phyloP scores from a whole-genome alignment of 2,113 vertebrate genomes.

The Gulo gulo region DNA sequence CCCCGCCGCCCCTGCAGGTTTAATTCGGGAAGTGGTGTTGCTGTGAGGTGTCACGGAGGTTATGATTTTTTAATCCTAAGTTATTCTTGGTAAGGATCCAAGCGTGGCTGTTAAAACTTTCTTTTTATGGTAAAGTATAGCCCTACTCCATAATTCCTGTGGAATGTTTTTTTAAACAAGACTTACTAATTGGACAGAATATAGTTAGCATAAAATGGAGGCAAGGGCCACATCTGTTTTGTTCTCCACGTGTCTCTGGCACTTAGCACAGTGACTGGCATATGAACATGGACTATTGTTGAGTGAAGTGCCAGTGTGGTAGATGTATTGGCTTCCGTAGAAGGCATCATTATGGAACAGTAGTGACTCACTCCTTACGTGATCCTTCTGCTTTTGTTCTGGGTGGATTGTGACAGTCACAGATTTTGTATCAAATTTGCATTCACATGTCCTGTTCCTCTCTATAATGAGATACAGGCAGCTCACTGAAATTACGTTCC shows the following conservation, averaged over 20 bases:
- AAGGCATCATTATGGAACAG: not conserved
- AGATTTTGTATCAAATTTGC: not conserved
- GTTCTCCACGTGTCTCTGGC: not conserved
- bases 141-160: not conserved
- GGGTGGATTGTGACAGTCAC: not conserved
- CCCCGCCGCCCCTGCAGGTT: not conserved
- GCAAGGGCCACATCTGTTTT: not conserved
- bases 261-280: not conserved
- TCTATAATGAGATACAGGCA: not conserved
- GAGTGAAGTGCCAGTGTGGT: not conserved
- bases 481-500: not conserved
- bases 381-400: conserved; percentile 1
- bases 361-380: not conserved
- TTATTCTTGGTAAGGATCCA: conserved; percentile 32
- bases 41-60: not conserved
- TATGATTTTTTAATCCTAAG: not conserved
- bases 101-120: not conserved
- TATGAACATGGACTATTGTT: not conserved
- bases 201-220: not conserved
- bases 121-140: conserved; percentile 19
- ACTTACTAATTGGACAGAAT: conserved; percentile 6
- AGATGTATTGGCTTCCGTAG: not conserved
- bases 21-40: not conserved
- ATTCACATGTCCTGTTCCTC: not conserved
- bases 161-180: not conserved